Base-by-base conservation (phyloP, 2,888 invertebrate species). In the Drosophila longiperda region DNA sequence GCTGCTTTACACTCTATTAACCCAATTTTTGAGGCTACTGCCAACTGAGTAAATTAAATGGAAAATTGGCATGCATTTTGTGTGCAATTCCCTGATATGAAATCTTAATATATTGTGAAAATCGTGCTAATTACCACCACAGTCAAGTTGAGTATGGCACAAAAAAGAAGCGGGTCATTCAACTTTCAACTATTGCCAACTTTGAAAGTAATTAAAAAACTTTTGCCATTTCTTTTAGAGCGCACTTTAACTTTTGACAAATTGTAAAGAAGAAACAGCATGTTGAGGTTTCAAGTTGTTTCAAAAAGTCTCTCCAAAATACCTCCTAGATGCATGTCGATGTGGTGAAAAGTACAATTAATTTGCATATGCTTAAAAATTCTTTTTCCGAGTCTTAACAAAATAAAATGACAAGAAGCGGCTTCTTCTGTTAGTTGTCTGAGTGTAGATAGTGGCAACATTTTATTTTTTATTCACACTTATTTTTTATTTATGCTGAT, bases 1-100 rank as follows among this genome's bases (percentile, higher is more conserved):
- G 68, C 69, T 66, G 68, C 80, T 84, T 91, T 84, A 89, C 83
- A 90, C 88, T 87, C 89, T 90, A 92, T 92, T 91, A 92, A 91
- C 91, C 91, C 80, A 91, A 91, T 90, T 92, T 83, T 84, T 78
- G 15, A 66, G 83, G 77, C 80, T 79, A 79, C 64, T 84, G 80
- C 78, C 83, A 81, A 78, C 80, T 75, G 64, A 83, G 79, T 81
- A 84, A 92, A 90, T 90, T 89, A 88, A 88, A 91, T 90, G 89
- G 84, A 91, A 90, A 86, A 80, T 71, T 72, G 78, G 17, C 61
- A 53, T 48, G 48, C 48, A 42, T 72, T 66, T 73, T 53, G 32
- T 59, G 62, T 38, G 64, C 36, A 52, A 32, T 49, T 57, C 40
- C 33, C 55, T 60, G 50, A 59, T 67, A 68, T 52, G 49, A 33